Percentiles rank a stretch among this genome's conserved stretches.
Evolutionary conservation across 2,113 vertebrate genomes (phyloP).

Genomic region (Arvicanthis niloticus): DNA sequence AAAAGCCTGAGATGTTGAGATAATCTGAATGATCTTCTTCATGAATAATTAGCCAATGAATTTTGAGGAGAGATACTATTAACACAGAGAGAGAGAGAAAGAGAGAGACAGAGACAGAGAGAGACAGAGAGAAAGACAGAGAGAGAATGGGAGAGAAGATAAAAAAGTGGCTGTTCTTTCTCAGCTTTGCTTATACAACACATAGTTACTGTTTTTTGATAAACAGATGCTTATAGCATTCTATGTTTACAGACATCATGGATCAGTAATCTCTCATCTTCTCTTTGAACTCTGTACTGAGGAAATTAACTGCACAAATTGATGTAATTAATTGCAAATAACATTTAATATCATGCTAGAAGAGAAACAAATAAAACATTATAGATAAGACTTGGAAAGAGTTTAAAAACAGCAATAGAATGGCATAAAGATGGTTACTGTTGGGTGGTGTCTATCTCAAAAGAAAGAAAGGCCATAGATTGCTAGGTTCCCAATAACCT

Average conservation of each 20-base stretch:
- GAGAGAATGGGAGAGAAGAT: not conserved
- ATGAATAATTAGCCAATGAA: not conserved
- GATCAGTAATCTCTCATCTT: constrained; percentile 20
- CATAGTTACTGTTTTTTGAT: not conserved
- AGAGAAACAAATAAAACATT: not conserved
- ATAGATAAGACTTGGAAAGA: not conserved
- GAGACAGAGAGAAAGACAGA: too few relatives aligned
- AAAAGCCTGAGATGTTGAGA: not conserved
- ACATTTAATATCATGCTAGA: not conserved
- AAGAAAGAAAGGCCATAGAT: not conserved
- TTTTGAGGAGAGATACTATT: not conserved
- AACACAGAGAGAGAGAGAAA: too few relatives aligned
- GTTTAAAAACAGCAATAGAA: not conserved
- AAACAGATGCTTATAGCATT: constrained; percentile 33
- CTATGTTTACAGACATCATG: constrained; percentile 4
- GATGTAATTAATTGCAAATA: not conserved
- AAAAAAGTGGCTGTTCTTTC: not conserved
- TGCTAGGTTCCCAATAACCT: not conserved
- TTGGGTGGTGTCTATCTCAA: not conserved
- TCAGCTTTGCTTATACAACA: not conserved
- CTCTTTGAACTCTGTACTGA: constrained; percentile 31
- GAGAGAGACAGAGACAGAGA: too few relatives aligned
- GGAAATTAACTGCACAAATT: constrained; percentile 24
- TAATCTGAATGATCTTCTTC: not conserved
- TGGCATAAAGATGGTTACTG: not conserved